Conservation (phyloP, 2,797 vertebrate genomes). For the Macroramphosus scolopax region DNA sequence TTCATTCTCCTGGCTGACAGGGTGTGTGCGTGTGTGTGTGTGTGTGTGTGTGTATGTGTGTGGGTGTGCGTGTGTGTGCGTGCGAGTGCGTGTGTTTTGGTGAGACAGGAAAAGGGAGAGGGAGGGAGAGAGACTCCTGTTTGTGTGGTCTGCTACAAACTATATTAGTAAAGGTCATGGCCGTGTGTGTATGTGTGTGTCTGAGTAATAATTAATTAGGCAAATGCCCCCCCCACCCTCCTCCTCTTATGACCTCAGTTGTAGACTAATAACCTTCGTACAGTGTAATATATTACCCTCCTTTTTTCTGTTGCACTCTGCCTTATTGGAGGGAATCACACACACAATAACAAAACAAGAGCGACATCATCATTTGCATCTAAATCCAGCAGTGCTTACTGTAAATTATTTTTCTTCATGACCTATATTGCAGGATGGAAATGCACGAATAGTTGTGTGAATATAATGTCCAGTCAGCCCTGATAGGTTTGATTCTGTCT, state of each 20-base stretch:
- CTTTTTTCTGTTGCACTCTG: constrained; percentile 71
- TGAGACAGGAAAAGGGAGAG: too few relatives aligned
- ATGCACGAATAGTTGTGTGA: constrained; percentile 26
- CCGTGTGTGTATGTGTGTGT: constrained; percentile 25
- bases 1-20: constrained; percentile 51
- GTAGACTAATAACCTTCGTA: constrained; percentile 80
- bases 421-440: constrained; percentile 33
- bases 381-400: constrained; percentile 29
- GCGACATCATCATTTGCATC: constrained; percentile 41
- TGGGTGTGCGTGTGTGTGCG: too few relatives aligned
- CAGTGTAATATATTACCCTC: constrained; percentile 76
- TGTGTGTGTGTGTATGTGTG: constrained; percentile 16
- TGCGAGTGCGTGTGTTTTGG: too few relatives aligned
- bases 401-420: constrained; percentile 26
- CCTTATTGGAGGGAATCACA: constrained; percentile 69
- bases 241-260: constrained; percentile 78
- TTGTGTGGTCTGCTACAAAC: constrained; percentile 66
- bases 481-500: constrained; percentile 31
- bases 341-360: constrained; percentile 32
- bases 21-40: constrained; percentile 22
- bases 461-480: constrained; percentile 19
- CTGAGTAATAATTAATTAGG: constrained; percentile 74
- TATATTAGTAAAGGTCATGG: constrained; percentile 74
- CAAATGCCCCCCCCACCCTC: constrained; percentile 56
- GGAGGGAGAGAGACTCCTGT: constrained; percentile 29